phyloP scores from a whole-genome alignment of 1,140 invertebrate genomes.

The Melanaphis sacchari region DNA sequence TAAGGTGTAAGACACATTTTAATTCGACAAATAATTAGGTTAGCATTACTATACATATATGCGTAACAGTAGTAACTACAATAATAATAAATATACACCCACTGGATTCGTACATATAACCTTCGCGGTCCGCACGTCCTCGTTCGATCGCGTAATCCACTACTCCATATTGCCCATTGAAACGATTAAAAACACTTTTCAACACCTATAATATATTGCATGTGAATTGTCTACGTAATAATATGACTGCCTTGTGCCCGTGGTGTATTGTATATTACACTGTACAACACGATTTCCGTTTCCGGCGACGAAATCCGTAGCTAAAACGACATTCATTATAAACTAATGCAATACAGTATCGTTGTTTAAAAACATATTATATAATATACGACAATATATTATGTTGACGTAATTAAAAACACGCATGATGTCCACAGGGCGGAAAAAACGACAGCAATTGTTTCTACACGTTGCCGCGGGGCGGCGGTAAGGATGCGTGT shows the following conservation, averaged over 20 bases:
- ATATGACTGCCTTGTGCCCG: not conserved
- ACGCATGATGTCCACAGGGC: constrained; percentile 61
- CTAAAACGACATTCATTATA: not conserved
- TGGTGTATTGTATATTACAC: not conserved
- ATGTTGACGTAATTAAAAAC: not conserved
- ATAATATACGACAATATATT: not conserved
- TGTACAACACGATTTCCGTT: not conserved
- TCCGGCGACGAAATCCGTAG: not conserved
- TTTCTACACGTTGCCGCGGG: constrained; percentile 67
- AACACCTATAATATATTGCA: not conserved
- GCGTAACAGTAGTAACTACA: not conserved
- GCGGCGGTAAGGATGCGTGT: constrained; percentile 64
- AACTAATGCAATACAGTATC: not conserved
- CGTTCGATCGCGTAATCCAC: not conserved
- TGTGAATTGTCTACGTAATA: not conserved
- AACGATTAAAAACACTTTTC: not conserved
- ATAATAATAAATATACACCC: constrained; percentile 10
- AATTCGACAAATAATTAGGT: constrained; percentile 9
- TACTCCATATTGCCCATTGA: not conserved
- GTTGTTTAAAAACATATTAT: not conserved
- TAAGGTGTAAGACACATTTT: constrained; percentile 7
- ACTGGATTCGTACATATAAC: not conserved
- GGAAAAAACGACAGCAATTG: constrained; percentile 66
- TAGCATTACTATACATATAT: not conserved
- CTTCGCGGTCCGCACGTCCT: not conserved